These are phyloP conservation scores for Epizoanthus scotinus DNA, from an alignment of 92 coral and sea anemone genomes.

Conservation along the genomic window DNA sequence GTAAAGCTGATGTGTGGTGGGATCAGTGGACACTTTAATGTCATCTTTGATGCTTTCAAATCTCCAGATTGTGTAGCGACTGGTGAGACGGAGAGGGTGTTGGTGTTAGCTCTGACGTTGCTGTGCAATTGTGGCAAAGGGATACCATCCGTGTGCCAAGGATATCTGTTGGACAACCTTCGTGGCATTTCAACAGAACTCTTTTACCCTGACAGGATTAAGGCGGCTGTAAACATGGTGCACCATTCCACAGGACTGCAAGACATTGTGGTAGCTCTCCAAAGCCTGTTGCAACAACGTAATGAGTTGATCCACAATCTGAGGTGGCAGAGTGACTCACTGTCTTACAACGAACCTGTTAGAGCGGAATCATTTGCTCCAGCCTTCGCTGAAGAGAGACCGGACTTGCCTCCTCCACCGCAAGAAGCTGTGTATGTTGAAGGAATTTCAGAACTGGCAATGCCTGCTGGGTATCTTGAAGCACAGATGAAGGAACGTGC, in stretches of 20 bases:
- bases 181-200: slow-evolving; percentile 45
- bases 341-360: slow-evolving; percentile 36
- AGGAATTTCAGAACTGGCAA: slow-evolving; percentile 56
- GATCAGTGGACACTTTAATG: slow-evolving; percentile 58
- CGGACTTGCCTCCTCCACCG: slow-evolving; percentile 15
- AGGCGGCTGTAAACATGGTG: slow-evolving; percentile 47
- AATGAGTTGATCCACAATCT: slow-evolving; percentile 49
- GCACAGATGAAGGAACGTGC: slow-evolving; percentile 56
- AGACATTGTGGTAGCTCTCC: slow-evolving; percentile 61
- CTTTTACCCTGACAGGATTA: slow-evolving; percentile 53
- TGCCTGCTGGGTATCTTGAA: slow-evolving; percentile 62
- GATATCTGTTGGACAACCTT: slow-evolving; percentile 36
- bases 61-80: neutral
- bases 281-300: slow-evolving; percentile 44
- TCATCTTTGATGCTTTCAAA: slow-evolving; percentile 64
- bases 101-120: slow-evolving; percentile 81
- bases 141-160: slow-evolving; percentile 53
- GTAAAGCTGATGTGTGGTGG: slow-evolving; percentile 74
- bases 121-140: slow-evolving; percentile 86
- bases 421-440: slow-evolving; percentile 45
- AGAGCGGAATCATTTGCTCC: slow-evolving; percentile 42
- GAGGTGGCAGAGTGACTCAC: slow-evolving; percentile 48
- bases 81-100: slow-evolving; percentile 79
- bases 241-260: slow-evolving; percentile 41
- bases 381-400: slow-evolving; percentile 25